Percentiles rank a stretch among this genome's conserved stretches.
Evolutionary conservation across 1,140 invertebrate species (phyloP).

Genomic region (Matsumurasca onukii): DNA sequence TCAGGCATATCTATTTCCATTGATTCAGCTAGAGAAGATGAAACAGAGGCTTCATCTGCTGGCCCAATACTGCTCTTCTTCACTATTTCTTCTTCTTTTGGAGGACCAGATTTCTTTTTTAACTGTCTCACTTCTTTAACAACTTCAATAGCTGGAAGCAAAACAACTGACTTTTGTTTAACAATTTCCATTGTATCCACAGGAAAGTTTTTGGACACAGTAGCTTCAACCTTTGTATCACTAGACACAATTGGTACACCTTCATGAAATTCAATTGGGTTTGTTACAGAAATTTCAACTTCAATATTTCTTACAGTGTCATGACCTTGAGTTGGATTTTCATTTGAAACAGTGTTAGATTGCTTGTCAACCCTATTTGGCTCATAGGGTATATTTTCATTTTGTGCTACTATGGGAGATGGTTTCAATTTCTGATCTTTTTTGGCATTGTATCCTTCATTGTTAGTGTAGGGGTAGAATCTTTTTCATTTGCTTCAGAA

Average conservation of each 20-base stretch:
- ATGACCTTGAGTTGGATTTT: background rate
- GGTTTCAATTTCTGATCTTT: no score
- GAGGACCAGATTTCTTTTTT: constrained; percentile 7
- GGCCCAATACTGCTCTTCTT: constrained; percentile 16
- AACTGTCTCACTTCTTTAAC: constrained; percentile 28
- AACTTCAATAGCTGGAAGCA: constrained; percentile 37
- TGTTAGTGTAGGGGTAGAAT: no score
- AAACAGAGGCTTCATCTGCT: constrained; percentile 47
- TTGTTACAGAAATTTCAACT: constrained; percentile 2
- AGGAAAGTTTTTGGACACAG: background rate
- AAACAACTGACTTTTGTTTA: constrained; percentile 42
- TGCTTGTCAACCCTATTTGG: no score
- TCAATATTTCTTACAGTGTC: background rate
- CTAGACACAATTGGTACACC: constrained; percentile 3
- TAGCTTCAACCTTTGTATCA: constrained; percentile 11
- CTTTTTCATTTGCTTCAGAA: no score
- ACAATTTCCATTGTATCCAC: constrained; percentile 29
- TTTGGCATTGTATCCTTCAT: no score
- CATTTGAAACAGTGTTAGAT: no score
- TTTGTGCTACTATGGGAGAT: no score
- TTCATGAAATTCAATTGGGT: background rate
- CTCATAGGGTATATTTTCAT: no score
- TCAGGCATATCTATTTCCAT: constrained; percentile 57
- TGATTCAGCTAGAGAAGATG: constrained; percentile 60
- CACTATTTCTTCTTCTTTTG: constrained; percentile 18